Percentiles rank a stretch among this genome's conserved stretches.
phyloP scores from a whole-genome alignment of 2,888 invertebrate genomes.

The Himalopsyche kuldschensis region DNA sequence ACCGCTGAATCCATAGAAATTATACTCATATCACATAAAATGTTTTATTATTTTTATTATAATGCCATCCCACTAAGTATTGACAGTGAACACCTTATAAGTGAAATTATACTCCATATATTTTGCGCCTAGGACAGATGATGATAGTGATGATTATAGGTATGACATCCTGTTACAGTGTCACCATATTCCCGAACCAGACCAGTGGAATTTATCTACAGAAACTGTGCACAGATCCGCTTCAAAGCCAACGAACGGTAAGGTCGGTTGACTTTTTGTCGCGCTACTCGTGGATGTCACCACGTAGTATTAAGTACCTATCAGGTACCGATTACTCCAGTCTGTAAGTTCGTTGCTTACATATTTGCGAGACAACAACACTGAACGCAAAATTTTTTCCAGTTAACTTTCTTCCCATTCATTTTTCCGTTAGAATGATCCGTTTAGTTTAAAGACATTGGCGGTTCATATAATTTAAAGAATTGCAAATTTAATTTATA shows the following conservation, averaged over 20 bases:
- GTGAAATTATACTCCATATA: too few relatives aligned
- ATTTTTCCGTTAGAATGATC: neutral
- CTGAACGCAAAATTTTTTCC: conserved; percentile 8
- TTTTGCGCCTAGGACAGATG: too few relatives aligned
- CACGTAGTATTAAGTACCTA: neutral
- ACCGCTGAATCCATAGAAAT: too few relatives aligned
- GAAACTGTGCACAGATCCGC: neutral
- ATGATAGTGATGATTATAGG: too few relatives aligned
- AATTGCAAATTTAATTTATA: too few relatives aligned
- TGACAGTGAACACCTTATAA: too few relatives aligned
- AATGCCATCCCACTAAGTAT: too few relatives aligned
- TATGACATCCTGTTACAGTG: too few relatives aligned
- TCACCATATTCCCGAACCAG: neutral
- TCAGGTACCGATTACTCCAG: too few relatives aligned
- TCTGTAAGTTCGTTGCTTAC: neutral
- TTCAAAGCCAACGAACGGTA: neutral
- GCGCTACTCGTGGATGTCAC: neutral
- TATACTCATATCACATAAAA: too few relatives aligned
- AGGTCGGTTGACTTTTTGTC: neutral
- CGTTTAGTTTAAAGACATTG: neutral
- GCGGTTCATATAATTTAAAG: too few relatives aligned
- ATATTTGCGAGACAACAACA: neutral
- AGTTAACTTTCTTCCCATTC: conserved; percentile 8
- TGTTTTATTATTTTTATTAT: too few relatives aligned
- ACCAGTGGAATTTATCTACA: neutral